Evolutionary conservation across 64 coral and sea anemone genomes (phyloP).

Genomic region (Pocillopora damicornis): DNA sequence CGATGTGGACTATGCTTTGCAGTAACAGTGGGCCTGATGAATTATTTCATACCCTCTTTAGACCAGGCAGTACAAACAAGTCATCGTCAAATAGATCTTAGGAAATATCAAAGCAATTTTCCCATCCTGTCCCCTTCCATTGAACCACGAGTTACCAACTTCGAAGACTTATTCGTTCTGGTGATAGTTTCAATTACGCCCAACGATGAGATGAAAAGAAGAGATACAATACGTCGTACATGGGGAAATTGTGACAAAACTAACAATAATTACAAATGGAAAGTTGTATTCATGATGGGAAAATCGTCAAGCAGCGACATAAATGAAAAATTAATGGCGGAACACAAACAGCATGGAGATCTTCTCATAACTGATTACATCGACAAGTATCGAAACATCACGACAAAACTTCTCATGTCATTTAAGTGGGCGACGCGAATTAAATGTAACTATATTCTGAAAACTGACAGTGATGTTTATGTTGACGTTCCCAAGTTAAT

Average conservation of each 20-base stretch:
- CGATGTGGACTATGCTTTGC: too few species aligned
- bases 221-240: constrained; percentile 50
- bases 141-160: neutral
- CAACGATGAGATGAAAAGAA: constrained; percentile 21
- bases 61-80: neutral
- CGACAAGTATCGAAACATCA: constrained; percentile 62
- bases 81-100: neutral
- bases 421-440: constrained; percentile 62
- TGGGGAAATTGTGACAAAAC: constrained; percentile 39
- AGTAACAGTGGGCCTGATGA: too few species aligned
- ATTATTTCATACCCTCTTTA: too few species aligned
- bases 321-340: constrained; percentile 36
- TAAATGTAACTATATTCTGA: constrained; percentile 46
- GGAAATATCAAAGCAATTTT: constrained; percentile 21
- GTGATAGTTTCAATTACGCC: constrained; percentile 74
- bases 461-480: constrained; percentile 87
- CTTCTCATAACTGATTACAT: constrained; percentile 65
- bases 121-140: constrained; percentile 37
- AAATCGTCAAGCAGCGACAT: neutral
- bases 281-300: constrained; percentile 70
- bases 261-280: constrained; percentile 7
- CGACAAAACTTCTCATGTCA: constrained; percentile 62
- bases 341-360: constrained; percentile 64
- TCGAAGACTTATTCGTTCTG: constrained; percentile 34
- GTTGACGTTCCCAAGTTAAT: constrained; percentile 58